Evolutionary conservation across 2,797 vertebrate genomes (phyloP).

Genomic region (Periparus ater): DNA sequence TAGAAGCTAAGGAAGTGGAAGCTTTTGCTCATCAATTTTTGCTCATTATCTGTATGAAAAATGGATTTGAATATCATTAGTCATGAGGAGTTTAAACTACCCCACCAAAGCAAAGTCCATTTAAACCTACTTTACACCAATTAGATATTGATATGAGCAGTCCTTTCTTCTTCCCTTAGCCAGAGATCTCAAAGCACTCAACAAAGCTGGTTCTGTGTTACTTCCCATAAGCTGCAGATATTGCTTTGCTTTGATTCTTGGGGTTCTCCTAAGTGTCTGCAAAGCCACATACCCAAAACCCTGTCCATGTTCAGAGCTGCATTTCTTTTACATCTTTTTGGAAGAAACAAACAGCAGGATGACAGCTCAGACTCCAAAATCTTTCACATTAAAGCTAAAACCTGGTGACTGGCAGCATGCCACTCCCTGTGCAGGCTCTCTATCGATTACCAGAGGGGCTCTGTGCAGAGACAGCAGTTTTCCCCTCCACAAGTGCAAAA

Average conservation of each 20-base stretch:
- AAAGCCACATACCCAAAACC: not conserved
- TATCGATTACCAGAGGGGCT: not conserved
- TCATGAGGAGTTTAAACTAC: not conserved
- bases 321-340: not conserved
- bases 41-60: not conserved
- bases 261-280: not conserved
- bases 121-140: not conserved
- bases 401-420: not conserved
- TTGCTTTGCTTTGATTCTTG: not conserved
- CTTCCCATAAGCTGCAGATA: not conserved
- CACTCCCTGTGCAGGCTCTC: not conserved
- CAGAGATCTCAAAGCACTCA: not conserved
- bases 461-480: slow-evolving; percentile 11
- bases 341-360: not conserved
- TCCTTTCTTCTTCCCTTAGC: not conserved
- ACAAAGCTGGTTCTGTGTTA: not conserved
- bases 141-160: not conserved
- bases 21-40: not conserved
- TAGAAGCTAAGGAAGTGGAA: not conserved
- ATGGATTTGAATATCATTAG: not conserved
- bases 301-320: not conserved
- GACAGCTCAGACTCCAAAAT: not conserved
- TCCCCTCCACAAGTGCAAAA: not conserved
- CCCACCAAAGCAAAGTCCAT: not conserved
- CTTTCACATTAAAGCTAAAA: not conserved